A percentile compares a stretch with the other conserved stretches of the same genome.
Conservation (phyloP, 2,797 vertebrate genomes). For the Halcyon chelicuti region DNA sequence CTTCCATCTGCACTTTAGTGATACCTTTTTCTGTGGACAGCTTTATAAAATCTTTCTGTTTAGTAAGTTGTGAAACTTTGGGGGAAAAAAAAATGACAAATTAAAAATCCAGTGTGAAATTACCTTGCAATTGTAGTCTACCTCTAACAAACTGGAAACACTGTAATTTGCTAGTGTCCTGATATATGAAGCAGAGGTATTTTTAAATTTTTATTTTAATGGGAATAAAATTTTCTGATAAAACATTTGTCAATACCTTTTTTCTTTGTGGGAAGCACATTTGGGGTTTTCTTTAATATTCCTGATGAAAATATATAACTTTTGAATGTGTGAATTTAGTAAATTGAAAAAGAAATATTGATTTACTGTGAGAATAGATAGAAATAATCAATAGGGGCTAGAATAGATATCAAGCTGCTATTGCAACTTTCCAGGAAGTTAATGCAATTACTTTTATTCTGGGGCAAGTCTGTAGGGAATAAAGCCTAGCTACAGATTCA, state of each 20-base stretch:
- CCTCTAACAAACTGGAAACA: background rate
- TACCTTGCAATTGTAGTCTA: background rate
- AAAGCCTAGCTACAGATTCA: background rate
- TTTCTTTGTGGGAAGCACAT: background rate
- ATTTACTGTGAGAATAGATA: background rate
- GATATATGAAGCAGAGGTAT: background rate
- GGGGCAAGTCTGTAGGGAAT: background rate
- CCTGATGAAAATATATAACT: background rate
- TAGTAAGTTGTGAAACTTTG: background rate
- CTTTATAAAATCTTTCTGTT: background rate
- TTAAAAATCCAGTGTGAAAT: background rate
- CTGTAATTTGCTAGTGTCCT: background rate
- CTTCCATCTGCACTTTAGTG: background rate
- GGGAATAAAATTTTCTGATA: background rate
- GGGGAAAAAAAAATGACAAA: background rate
- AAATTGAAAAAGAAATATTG: constrained; percentile 42
- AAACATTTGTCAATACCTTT: background rate
- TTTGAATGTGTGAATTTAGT: background rate
- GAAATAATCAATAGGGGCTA: background rate
- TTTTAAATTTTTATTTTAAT: background rate
- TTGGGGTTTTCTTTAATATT: background rate
- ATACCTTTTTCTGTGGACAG: background rate
- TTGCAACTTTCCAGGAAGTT: background rate
- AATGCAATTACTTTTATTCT: background rate
- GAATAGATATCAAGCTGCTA: background rate